These are phyloP conservation scores for Drosophila pachea DNA, from an alignment of 1,140 invertebrate species.

Conservation along the genomic window DNA sequence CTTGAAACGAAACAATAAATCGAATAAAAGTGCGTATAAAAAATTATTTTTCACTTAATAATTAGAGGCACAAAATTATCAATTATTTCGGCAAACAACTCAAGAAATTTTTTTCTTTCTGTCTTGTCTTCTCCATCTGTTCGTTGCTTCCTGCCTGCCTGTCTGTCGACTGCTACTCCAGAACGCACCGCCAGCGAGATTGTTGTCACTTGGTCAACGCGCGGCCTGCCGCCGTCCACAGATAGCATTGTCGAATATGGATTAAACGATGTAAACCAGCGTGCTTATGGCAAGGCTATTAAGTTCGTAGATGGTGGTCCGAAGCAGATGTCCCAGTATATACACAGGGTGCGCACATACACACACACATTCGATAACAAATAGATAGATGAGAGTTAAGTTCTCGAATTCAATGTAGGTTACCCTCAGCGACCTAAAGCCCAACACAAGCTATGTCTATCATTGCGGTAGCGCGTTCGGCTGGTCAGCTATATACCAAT, in stretches of 20 bases:
- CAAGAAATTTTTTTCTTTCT: slow-evolving; percentile 42
- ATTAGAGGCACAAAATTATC: neutral
- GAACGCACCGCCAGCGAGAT: slow-evolving; percentile 81
- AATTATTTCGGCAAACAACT: slow-evolving; percentile 29
- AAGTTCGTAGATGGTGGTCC: slow-evolving; percentile 90
- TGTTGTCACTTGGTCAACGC: slow-evolving; percentile 94
- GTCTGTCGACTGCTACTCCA: slow-evolving; percentile 31
- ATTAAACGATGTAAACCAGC: slow-evolving; percentile 82
- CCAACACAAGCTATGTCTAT: slow-evolving; percentile 86
- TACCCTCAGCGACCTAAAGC: slow-evolving; percentile 81
- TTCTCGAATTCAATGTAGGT: slow-evolving; percentile 77
- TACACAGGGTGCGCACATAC: slow-evolving; percentile 84
- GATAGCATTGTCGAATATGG: slow-evolving; percentile 80
- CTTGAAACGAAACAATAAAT: slow-evolving; percentile 11
- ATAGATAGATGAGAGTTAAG: slow-evolving; percentile 4
- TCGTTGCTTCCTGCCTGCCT: slow-evolving; percentile 13
- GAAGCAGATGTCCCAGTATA: slow-evolving; percentile 85
- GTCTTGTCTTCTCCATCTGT: slow-evolving; percentile 50
- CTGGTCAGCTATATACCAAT: slow-evolving; percentile 89
- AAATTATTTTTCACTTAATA: neutral
- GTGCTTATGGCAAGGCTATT: slow-evolving; percentile 82
- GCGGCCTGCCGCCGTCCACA: slow-evolving; percentile 84
- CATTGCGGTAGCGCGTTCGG: slow-evolving; percentile 89
- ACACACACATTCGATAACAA: neutral
- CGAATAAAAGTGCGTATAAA: slow-evolving; percentile 16